Percentiles rank a stretch among this genome's conserved stretches.
Evolutionary conservation across 2,113 vertebrate genomes (phyloP).

Genomic region (Gallinago media): DNA sequence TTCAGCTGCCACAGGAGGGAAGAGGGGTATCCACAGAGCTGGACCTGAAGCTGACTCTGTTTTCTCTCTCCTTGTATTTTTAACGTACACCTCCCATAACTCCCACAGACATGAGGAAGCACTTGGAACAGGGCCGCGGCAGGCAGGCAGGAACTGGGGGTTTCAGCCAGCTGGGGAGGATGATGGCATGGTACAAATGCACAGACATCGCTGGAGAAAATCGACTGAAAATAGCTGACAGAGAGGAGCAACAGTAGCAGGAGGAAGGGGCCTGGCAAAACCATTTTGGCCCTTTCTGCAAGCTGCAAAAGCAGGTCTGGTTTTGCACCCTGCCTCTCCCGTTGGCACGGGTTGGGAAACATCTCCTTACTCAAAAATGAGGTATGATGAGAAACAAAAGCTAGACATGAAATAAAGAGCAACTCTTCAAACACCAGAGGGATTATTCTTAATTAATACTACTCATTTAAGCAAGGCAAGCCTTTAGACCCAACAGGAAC

Average conservation of each 20-base stretch:
- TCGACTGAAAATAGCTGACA: not conserved
- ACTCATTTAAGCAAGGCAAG: not conserved
- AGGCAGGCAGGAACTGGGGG: not conserved
- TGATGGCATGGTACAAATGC: fast-evolving
- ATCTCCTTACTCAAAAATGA: not conserved
- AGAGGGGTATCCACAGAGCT: not conserved
- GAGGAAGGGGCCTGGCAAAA: not conserved
- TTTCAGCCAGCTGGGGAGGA: not conserved
- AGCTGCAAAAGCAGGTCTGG: not conserved
- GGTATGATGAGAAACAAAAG: not conserved
- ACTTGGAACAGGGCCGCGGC: fast-evolving
- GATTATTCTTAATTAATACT: not conserved
- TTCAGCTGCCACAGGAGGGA: not conserved
- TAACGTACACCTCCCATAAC: not conserved
- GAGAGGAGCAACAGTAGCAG: fast-evolving
- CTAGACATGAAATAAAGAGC: not conserved
- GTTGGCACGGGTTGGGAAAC: fast-evolving
- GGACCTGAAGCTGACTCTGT: not conserved
- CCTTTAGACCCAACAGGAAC: not conserved
- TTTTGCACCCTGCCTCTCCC: not conserved
- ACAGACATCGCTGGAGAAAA: not conserved
- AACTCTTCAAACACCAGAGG: not conserved
- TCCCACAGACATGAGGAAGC: not conserved
- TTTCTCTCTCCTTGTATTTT: not conserved
- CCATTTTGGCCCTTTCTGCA: not conserved